Base-by-base conservation (phyloP, 2,113 vertebrate genomes). In the Connochaetes taurinus region DNA sequence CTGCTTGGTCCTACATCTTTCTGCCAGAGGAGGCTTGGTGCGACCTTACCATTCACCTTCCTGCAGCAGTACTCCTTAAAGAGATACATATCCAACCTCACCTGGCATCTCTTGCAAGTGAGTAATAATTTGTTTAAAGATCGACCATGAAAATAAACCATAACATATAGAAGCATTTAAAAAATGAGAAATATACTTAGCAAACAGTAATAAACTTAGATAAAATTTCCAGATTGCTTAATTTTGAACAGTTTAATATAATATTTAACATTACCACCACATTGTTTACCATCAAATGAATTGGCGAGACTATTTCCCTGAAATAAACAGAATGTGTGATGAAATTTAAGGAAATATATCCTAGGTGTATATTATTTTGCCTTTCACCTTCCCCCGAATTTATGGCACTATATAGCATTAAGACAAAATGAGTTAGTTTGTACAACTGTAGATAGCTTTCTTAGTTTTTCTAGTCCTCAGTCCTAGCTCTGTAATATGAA, bases 51-150 rank as follows among this genome's bases (percentile, higher is more conserved):
- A 99, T 99, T 98, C 99, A 99, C 97, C 99, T 99, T 19, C 99
- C 99, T 0, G 99, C 99, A 4, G 99, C 99, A 0, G 99, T 99
- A 82, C 98, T 99, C 90, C 99, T 99, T 17, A 99, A 99, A 91
- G 99, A 99, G 98, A 99, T 99, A 92, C 99, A 99, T 97, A 99
- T 99, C 85, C 99, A 99, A 45, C 99, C 99, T 27, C 99, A 99
- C 90, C 99, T 99, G 58, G 99, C 99, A 89, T 99, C 99, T 80
- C 99, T 99, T 43, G 99, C 99, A 21, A 99, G 99, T 99, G 97
- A 99, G 99, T 98, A 47, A 6, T 57, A 33, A 81, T 86, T 62
- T 86, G 83, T 47, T 31, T 87, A 87, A 81, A 40, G 40, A 88
- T 91, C 11, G 11, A 62, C 27, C 45, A 27, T 93, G 21, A 33